These are phyloP conservation scores for Mylabris phalerata DNA, from an alignment of 1,140 invertebrate species.

Conservation along the genomic window DNA sequence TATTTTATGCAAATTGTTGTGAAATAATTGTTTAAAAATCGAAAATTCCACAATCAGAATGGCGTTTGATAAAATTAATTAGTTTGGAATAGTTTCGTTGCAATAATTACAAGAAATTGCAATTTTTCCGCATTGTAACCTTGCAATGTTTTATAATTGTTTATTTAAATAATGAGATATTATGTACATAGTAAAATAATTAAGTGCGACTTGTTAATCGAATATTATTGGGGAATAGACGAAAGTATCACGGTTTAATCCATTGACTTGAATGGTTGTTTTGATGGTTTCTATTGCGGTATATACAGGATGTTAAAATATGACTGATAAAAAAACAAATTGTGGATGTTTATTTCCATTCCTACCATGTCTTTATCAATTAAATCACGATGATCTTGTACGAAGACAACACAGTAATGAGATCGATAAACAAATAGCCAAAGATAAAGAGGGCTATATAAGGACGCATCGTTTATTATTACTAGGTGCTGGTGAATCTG, in stretches of 20 bases:
- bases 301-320: constrained; percentile 2
- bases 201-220: neutral
- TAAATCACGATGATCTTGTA: constrained; percentile 10
- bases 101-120: no score
- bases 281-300: neutral
- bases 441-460: constrained; percentile 13
- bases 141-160: constrained; percentile 6
- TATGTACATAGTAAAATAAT: constrained; percentile 5
- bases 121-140: neutral
- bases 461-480: constrained; percentile 12
- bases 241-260: no score
- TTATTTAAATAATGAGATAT: constrained; percentile 17
- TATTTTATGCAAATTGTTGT: constrained; percentile 3
- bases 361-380: constrained; percentile 11
- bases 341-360: constrained; percentile 19
- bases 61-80: no score
- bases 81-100: neutral
- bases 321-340: constrained; percentile 15
- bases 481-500: constrained; percentile 92
- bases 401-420: constrained; percentile 14
- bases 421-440: constrained; percentile 14
- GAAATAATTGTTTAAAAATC: neutral
- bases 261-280: no score
- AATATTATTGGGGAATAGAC: no score
- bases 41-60: neutral